Conservation (phyloP, 2,888 invertebrate genomes). For the Acleris holmiana region DNA sequence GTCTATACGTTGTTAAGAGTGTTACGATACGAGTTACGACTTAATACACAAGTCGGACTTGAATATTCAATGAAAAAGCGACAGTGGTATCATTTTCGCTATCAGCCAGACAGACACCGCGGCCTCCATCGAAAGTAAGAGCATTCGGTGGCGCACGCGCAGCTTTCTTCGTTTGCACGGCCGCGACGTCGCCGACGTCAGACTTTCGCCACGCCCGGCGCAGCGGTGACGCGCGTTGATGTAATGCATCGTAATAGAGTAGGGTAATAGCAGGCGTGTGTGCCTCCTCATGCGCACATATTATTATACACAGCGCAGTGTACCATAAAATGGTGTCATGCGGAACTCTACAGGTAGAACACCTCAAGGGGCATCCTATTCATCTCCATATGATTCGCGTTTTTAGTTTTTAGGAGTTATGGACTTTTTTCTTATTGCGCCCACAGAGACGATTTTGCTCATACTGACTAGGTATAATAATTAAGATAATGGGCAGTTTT, state of each 20-base stretch:
- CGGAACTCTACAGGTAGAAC: too few relatives aligned
- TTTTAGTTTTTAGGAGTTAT: too few relatives aligned
- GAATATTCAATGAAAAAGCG: slow-evolving; percentile 76
- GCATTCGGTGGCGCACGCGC: slow-evolving; percentile 73
- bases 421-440: too few relatives aligned
- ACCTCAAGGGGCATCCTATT: too few relatives aligned
- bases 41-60: slow-evolving; percentile 76
- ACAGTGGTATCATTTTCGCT: slow-evolving; percentile 81
- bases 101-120: slow-evolving; percentile 76
- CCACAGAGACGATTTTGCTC: too few relatives aligned
- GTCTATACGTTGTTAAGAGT: background rate
- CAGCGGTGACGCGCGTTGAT: slow-evolving; percentile 67
- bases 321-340: too few relatives aligned
- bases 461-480: too few relatives aligned
- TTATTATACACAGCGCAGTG: too few relatives aligned
- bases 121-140: slow-evolving; percentile 80
- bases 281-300: slow-evolving; percentile 40
- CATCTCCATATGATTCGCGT: too few relatives aligned
- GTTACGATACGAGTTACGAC: slow-evolving; percentile 72
- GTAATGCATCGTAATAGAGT: slow-evolving; percentile 65
- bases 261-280: slow-evolving; percentile 50
- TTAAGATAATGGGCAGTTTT: too few relatives aligned
- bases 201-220: slow-evolving; percentile 69
- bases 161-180: slow-evolving; percentile 79
- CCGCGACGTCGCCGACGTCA: slow-evolving; percentile 79